phyloP scores from a whole-genome alignment of 2,888 invertebrate species.

The Heteromurus nitidus region DNA sequence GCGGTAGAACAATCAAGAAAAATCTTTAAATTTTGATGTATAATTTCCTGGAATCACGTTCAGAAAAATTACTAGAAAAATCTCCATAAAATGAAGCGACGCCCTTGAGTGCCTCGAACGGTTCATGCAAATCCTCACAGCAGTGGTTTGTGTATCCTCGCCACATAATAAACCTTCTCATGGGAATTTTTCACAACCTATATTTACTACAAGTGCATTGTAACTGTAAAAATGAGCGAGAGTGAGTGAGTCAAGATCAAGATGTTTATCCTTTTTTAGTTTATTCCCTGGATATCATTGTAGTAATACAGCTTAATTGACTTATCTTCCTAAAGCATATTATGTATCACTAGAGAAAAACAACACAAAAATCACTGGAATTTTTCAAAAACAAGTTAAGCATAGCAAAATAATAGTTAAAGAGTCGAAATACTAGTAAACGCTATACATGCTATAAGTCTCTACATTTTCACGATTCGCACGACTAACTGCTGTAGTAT shows the following conservation, averaged over 20 bases:
- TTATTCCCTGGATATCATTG: not conserved
- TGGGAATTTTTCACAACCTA: conserved; percentile 26
- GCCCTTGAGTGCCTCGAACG: conserved; percentile 37
- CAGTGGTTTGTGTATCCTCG: not conserved
- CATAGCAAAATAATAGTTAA: no score
- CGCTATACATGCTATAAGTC: no score
- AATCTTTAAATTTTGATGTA: conserved; percentile 48
- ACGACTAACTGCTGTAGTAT: no score
- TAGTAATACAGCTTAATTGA: no score
- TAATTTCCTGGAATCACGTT: conserved; percentile 52
- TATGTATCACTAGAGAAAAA: no score
- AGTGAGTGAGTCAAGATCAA: not conserved
- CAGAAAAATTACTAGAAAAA: conserved; percentile 1
- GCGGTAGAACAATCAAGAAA: conserved; percentile 49
- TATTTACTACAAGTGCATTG: not conserved
- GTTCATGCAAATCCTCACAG: not conserved
- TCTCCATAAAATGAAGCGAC: conserved; percentile 15
- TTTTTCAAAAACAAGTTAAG: no score
- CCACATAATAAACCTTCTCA: not conserved
- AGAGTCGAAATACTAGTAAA: no score
- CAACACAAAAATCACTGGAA: no score
- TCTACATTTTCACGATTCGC: no score
- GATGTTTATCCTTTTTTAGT: not conserved
- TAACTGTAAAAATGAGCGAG: not conserved
- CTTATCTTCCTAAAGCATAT: no score